These are phyloP conservation scores for Adela reaumurella DNA, from an alignment of 2,888 invertebrate species.

Conservation along the genomic window DNA sequence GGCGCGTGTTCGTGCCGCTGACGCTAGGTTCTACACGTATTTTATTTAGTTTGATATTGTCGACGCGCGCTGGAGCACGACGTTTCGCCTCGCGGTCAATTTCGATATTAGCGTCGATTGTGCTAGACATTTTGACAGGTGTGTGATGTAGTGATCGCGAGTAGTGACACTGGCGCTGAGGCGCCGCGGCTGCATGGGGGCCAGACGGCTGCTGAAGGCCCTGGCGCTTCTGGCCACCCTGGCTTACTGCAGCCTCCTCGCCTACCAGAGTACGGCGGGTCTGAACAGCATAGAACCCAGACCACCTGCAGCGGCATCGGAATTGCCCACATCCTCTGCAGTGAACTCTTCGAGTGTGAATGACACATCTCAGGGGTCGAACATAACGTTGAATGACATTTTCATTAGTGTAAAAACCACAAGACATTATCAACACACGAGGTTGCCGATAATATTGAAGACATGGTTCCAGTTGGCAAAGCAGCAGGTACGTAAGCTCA, in stretches of 20 bases:
- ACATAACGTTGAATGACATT: conserved; percentile 77
- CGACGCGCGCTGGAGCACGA: conserved; percentile 24
- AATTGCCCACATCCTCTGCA: conserved; percentile 42
- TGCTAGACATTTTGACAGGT: conserved; percentile 2
- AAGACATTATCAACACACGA: conserved; percentile 76
- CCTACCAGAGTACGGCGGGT: conserved; percentile 57
- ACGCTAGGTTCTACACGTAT: conserved; percentile 40
- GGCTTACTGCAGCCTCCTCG: conserved; percentile 59
- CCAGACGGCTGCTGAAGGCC: conserved; percentile 45
- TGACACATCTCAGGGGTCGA: conserved; percentile 37
- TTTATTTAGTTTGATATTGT: conserved; percentile 55
- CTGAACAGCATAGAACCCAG: conserved; percentile 49
- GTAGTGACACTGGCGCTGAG: conserved; percentile 37
- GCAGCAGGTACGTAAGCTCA: conserved; percentile 91
- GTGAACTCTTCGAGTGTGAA: conserved; percentile 43
- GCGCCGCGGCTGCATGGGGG: conserved; percentile 44
- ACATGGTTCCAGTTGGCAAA: conserved; percentile 95
- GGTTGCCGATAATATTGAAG: conserved; percentile 83
- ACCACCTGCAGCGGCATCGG: conserved; percentile 39
- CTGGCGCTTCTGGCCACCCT: conserved; percentile 50
- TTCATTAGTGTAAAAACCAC: conserved; percentile 96
- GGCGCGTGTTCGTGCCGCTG: conserved; percentile 28
- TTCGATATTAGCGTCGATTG: conserved; percentile 15
- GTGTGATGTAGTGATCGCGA: conserved; percentile 24
- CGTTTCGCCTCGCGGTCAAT: conserved; percentile 18